These are phyloP conservation scores for Macrotus californicus DNA, from an alignment of 2,113 vertebrate species.

Conservation along the genomic window DNA sequence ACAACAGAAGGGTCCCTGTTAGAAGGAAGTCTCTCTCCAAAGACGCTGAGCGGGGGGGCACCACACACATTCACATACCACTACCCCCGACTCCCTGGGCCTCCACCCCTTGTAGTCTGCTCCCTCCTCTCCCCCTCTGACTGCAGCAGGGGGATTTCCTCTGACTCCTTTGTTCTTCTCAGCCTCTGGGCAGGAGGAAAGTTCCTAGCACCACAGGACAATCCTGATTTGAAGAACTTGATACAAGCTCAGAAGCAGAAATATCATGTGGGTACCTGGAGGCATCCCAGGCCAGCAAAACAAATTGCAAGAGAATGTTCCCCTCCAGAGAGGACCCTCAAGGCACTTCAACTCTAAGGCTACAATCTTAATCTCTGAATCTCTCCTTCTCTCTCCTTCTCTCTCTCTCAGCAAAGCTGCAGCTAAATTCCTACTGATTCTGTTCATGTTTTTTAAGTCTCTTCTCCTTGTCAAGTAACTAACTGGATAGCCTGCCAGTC, in stretches of 20 bases:
- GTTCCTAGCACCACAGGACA: not conserved
- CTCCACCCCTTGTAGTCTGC: not conserved
- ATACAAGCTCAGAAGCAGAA: not conserved
- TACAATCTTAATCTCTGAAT: not conserved
- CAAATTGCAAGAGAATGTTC: not conserved
- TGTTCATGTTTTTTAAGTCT: not conserved
- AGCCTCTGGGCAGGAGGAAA: not conserved
- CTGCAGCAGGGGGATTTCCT: constrained; percentile 14
- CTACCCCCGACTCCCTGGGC: not conserved
- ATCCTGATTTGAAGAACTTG: not conserved
- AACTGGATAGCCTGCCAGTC: not conserved
- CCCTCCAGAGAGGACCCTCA: not conserved
- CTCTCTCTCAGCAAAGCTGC: not conserved
- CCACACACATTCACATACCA: not conserved
- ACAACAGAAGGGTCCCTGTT: constrained; percentile 65
- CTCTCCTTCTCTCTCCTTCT: not conserved
- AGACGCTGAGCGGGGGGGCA: not conserved
- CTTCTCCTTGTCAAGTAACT: not conserved
- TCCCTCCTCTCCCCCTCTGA: not conserved
- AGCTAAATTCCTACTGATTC: not conserved
- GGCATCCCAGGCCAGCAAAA: not conserved
- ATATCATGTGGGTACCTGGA: too few species aligned
- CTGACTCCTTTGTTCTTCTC: not conserved
- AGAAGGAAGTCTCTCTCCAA: constrained; percentile 27
- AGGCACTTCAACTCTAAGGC: not conserved